These are phyloP conservation scores for Sciurus niger DNA, from an alignment of 2,113 vertebrate species.

Conservation along the genomic window DNA sequence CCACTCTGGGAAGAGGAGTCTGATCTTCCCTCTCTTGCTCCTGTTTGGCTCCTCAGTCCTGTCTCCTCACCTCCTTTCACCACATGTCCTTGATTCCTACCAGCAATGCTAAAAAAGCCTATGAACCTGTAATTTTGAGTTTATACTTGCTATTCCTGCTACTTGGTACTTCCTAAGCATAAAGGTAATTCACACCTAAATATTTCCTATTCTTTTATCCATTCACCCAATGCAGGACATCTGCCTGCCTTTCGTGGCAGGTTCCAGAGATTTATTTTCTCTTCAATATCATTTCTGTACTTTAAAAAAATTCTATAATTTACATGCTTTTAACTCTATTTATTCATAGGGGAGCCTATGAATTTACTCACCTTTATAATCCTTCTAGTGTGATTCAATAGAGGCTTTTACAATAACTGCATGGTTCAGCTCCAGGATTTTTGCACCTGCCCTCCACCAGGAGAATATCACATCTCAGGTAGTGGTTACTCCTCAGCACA, in stretches of 20 bases:
- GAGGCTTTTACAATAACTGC: neutral
- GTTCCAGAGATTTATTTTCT: neutral
- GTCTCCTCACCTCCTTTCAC: neutral
- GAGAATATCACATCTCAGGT: neutral
- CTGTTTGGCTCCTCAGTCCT: neutral
- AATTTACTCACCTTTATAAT: neutral
- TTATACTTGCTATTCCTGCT: neutral
- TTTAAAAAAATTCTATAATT: neutral
- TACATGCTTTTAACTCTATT: neutral
- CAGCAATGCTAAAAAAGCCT: neutral
- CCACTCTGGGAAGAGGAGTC: neutral
- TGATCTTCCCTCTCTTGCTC: neutral
- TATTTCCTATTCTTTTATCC: neutral
- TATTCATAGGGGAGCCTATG: neutral
- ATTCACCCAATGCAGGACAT: neutral
- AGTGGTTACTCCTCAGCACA: too few species aligned
- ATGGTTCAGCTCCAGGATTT: neutral
- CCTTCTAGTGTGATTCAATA: neutral
- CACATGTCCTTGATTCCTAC: neutral
- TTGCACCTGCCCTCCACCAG: neutral
- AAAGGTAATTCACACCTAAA: neutral
- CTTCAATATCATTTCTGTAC: neutral
- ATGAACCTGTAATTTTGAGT: neutral
- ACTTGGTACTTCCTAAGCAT: neutral
- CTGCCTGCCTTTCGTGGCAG: neutral